phyloP scores from a whole-genome alignment of 2,113 vertebrate species.

The Oreotrochilus melanogaster region DNA sequence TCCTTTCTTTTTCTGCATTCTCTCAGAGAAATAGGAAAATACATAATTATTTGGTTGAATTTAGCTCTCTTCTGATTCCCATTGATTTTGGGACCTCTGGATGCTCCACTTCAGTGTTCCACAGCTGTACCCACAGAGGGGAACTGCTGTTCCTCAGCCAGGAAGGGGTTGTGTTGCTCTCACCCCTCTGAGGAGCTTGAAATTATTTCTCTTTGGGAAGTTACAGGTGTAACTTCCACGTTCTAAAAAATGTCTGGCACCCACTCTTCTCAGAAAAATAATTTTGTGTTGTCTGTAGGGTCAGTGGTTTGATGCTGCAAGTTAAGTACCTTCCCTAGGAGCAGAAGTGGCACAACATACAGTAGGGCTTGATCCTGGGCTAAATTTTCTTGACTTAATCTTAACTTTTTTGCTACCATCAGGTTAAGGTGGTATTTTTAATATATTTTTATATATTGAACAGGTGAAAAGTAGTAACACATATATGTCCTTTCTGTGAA shows the following conservation, averaged over 20 bases:
- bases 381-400: neutral
- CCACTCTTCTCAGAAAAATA: neutral
- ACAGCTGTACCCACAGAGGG: neutral
- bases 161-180: neutral
- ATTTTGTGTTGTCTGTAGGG: neutral
- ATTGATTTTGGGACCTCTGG: neutral
- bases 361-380: neutral
- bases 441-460: no score
- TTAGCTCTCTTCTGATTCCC: neutral
- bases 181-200: neutral
- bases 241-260: neutral
- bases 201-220: neutral
- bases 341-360: neutral
- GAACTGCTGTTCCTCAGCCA: neutral
- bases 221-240: neutral
- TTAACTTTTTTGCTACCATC: neutral
- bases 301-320: neutral
- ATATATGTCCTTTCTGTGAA: neutral
- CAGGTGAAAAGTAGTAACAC: neutral
- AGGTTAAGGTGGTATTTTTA: neutral
- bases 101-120: neutral
- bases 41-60: neutral
- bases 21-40: neutral
- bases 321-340: neutral
- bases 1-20: neutral